Evolutionary conservation across 2,797 vertebrate genomes (phyloP).

Genomic region (Prionace glauca): DNA sequence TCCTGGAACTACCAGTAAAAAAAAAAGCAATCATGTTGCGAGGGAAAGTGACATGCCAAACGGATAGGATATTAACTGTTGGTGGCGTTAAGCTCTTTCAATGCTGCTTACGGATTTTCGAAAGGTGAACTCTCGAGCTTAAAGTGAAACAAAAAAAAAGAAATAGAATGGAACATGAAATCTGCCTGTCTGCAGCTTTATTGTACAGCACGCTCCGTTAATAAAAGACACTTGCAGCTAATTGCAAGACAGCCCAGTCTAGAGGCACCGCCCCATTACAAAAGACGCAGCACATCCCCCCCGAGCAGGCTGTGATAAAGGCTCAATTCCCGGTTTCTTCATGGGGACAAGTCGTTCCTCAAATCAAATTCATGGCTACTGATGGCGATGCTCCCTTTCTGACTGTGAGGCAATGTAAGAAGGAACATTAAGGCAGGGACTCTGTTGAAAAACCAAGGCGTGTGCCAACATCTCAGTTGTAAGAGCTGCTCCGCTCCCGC

Average conservation of each 20-base stretch:
- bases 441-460: neutral
- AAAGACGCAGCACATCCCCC: neutral
- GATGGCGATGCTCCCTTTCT: neutral
- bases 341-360: neutral
- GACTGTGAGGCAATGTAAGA: neutral
- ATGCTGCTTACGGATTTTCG: neutral
- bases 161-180: neutral
- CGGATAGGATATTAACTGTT: neutral
- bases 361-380: neutral
- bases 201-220: neutral
- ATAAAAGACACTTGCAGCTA: neutral
- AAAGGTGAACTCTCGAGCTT: neutral
- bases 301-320: neutral
- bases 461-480: neutral
- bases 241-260: neutral
- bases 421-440: neutral
- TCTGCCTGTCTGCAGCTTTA: neutral
- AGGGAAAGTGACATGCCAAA: neutral
- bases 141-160: neutral
- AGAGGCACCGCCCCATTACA: conserved; percentile 3
- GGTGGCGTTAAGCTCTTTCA: neutral
- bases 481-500: neutral
- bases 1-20: neutral
- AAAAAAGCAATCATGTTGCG: neutral
- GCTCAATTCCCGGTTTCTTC: neutral